Evolutionary conservation across 2,113 vertebrate genomes (phyloP), one percentile per base, ranked within the genome.

Genomic region (Grus americana): DNA sequence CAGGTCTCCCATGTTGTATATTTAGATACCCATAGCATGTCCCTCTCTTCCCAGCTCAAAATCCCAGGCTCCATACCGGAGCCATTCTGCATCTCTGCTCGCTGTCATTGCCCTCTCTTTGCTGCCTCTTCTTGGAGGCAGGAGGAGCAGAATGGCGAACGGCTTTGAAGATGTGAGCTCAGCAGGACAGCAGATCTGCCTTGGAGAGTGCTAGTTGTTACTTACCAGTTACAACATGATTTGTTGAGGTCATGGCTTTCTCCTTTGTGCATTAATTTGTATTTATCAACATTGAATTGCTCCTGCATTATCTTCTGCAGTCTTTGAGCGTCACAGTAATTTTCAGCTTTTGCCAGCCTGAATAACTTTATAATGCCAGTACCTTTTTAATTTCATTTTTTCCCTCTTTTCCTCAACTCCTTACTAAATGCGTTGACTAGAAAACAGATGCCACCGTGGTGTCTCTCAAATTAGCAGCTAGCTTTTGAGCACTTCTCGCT

Each of bases 161-260:
- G 1, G 24, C 40, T 2, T 1, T 4, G 16, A 32, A 20, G 44
- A 5, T 3, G 26, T 6, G 55, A 70, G 24, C n/a, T 50, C 26
- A 15, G 26, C n/a, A 32, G 88, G 55, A n/a, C 11, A 6, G 63
- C 32, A 34, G 27, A 58, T 40, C 11, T 26, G n/a, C n/a, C 38
- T 12, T 15, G 42, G 26, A 15, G n/a, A 16, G 36, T 9, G 32
- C 36, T 38, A 8, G 9, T 22, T 59, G 15, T 16, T 40, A 21
- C 38, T 44, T 5, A 32, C 19, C 19, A 21, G 19, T 46, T 46
- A 29, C 44, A 5, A 34, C 10, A 3, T 12, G 27, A 40, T 46
- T 52, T 30, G 23, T 30, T 72, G 19, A 50, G 72, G n/a, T 24
- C 32, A 29, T 13, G 49, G 14, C 44, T 85, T 72, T 50, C 59